phyloP scores from a whole-genome alignment of 2,113 vertebrate species.

The Rutilus rutilus region DNA sequence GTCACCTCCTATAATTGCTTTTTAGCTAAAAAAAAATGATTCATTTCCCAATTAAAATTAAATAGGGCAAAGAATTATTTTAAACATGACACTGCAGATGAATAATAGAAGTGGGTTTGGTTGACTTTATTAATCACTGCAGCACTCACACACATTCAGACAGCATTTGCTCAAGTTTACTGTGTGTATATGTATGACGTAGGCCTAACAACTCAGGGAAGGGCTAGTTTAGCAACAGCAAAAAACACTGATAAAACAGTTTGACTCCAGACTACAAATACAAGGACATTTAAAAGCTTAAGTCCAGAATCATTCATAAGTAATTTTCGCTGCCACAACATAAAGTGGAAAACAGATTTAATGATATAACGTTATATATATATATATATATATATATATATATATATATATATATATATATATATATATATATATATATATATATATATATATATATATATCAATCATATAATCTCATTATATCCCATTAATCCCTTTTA shows the following conservation, averaged over 20 bases:
- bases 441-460: no score
- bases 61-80: neutral
- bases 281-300: no score
- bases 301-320: neutral
- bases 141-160: neutral
- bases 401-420: no score
- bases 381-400: no score
- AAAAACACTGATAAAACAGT: neutral
- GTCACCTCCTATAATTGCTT: neutral
- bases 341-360: neutral
- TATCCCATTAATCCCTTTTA: no score
- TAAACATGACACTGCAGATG: neutral
- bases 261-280: neutral
- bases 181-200: neutral
- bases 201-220: neutral
- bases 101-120: slow-evolving; percentile 10
- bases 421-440: no score
- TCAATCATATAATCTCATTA: no score
- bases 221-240: neutral
- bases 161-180: neutral
- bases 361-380: no score
- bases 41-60: neutral
- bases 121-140: neutral
- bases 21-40: neutral
- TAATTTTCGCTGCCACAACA: neutral